Base-by-base conservation (phyloP, 2,113 vertebrate species). In the Mastomys natalensis region DNA sequence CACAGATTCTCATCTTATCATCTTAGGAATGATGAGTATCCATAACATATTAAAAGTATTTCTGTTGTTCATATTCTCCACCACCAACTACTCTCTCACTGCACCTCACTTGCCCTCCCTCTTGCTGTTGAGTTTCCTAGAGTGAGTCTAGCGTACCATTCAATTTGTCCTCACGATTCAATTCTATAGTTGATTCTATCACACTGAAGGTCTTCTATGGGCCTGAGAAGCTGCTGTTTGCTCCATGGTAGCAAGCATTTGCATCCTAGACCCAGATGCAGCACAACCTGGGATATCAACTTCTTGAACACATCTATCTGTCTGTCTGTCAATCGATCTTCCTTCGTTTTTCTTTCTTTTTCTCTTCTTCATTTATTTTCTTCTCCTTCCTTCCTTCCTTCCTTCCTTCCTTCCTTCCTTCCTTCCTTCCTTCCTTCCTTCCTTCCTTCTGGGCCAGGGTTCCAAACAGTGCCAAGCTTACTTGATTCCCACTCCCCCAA, bases 1-100 rank as follows among this genome's bases (percentile, higher is more conserved):
- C 10, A 92, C 16, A 77, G 77, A 74, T 68, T 64, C 78, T 94
- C 74, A 43, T 87, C 93, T 72, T 90, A 93, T 62, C 76, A 8
- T 55, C 58, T 85, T 64, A 51, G 24, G 62, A 24, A 72, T 43
- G 31, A 43, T n/a, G 21, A 13, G 12, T 26, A 26, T 87, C 48
- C 55, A 29, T 53, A 68, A 45, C 1, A 6, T 68, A 51, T 43
- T 84, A 81, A 4, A 60, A 31, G 68, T 48, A 48, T 0, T 73
- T 87, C 12, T 74, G 53, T 89, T 78, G 91, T 91, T 90, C 7
- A 74, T 70, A 89, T 29, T 93, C 53, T 77, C 64, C 40, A 24
- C 1, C 51, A 55, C 7, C 85, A 70, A 72, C 80, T 53, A 53
- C 37, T 15, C 24, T 87, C 95, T 62, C 73, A 15, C 21, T 51